Base-by-base conservation (phyloP, 2,797 vertebrate species). In the Pangasius larnaudii region DNA sequence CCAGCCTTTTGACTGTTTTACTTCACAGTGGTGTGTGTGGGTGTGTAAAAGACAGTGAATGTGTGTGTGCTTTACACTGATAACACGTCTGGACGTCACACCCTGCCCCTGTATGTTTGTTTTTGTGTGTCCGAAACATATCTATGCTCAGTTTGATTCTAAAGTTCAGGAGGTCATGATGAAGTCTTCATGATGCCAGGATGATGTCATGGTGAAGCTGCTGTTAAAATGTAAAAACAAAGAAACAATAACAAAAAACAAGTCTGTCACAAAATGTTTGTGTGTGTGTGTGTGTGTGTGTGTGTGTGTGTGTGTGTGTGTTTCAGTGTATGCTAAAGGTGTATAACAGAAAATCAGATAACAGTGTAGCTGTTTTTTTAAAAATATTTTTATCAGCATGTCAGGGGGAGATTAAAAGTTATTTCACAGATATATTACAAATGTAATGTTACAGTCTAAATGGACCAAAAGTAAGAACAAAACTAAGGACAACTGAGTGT, bases 31-130 rank as follows among this genome's bases (percentile, higher is more conserved):
- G 59, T 33, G 27, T 65, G 3, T 33, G 30, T 33, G 30, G 1
- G 67, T 36, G 67, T 69, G 16, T 36, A 65, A n/a, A 19, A 5
- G 7, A 22, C 33, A 11, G 36, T 69, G 65, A 56, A n/a, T 24
- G 18, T 71, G 30, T 72, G 83, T 39, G 49, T 71, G 83, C n/a
- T 85, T 67, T 56, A 39, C 19, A 67, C 83, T 85, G 83, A 85
- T 85, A 85, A 85, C 65, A 14, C 0, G 65, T 71, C 46, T 71
- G 83, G 27, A 33, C 16, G 83, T 39, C 65, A 85, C 83, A 72
- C 83, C 83, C 83, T 71, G 49, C 49, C 5, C 27, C 14, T 36
- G 27, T 72, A 2, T 56, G 30, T 39, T 85, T 71, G 83, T 72
- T 85, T 72, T 49, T 46, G 27, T 71, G 30, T 84, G 65, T 84